Evolutionary conservation across 2,888 invertebrate genomes (phyloP).

Genomic region (Sycophila texana): DNA sequence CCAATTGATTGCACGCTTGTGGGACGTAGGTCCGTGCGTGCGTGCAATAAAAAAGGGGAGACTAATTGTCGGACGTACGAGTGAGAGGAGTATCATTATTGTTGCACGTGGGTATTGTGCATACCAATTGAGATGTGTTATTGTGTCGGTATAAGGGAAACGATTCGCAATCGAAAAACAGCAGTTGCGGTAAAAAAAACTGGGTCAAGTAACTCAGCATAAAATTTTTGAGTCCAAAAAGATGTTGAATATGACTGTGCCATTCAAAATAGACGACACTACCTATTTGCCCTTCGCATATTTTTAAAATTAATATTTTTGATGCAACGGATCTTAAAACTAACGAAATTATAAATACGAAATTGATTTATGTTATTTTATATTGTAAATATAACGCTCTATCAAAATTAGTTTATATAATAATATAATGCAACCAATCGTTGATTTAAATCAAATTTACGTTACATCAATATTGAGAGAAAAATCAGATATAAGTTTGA

Average conservation of each 20-base stretch:
- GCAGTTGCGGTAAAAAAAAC: neutral
- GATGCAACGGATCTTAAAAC: no score
- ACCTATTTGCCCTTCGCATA: no score
- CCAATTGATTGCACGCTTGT: neutral
- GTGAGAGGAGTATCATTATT: neutral
- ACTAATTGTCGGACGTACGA: neutral
- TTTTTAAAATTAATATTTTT: no score
- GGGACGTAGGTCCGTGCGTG: neutral
- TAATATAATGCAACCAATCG: no score
- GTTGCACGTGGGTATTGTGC: neutral
- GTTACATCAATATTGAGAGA: no score
- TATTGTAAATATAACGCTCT: neutral
- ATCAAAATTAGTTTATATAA: no score
- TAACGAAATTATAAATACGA: neutral
- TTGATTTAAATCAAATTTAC: no score
- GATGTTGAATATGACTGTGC: neutral
- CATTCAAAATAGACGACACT: no score
- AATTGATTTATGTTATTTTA: slow-evolving; percentile 5
- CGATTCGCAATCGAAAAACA: neutral
- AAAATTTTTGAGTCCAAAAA: neutral
- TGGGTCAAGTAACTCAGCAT: neutral
- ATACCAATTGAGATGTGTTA: neutral
- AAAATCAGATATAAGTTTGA: no score
- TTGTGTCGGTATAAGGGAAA: neutral
- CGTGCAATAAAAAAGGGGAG: neutral